phyloP scores from a whole-genome alignment of 2,888 invertebrate species.

The Pheosia tremula region DNA sequence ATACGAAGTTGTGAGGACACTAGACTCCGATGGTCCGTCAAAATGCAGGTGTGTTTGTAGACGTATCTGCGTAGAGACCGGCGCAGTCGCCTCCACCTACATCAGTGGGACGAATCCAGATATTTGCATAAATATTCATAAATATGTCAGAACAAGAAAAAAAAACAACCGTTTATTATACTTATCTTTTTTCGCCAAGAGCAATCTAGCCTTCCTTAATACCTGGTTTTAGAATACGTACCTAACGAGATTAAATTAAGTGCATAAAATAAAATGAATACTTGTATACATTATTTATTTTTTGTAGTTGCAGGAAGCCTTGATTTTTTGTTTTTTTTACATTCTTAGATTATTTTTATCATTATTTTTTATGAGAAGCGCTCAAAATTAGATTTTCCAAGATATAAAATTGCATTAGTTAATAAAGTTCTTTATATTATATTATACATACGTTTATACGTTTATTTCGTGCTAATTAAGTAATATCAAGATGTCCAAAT shows the following conservation, averaged over 20 bases:
- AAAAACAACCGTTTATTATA: neutral
- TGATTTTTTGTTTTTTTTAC: too few species aligned
- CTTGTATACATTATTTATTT: too few species aligned
- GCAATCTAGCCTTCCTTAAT: conserved; percentile 6
- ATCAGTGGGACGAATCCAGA: conserved; percentile 4
- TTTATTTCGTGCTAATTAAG: neutral
- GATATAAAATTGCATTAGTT: too few species aligned
- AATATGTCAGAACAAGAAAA: neutral
- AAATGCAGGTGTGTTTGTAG: neutral
- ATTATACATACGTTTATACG: too few species aligned
- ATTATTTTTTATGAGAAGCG: too few species aligned
- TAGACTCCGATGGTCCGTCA: neutral
- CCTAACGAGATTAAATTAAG: too few species aligned
- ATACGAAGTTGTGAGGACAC: too few species aligned
- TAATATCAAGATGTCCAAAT: conserved; percentile 2
- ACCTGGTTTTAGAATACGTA: neutral
- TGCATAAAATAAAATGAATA: too few species aligned
- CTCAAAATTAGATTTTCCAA: too few species aligned
- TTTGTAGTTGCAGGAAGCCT: too few species aligned
- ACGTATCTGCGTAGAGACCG: neutral
- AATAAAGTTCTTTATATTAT: too few species aligned
- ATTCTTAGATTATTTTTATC: too few species aligned
- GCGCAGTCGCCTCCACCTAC: conserved; percentile 5
- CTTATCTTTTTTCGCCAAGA: neutral
- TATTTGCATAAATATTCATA: conserved; percentile 7